Evolutionary conservation across 2,113 vertebrate genomes (phyloP).

Genomic region (Sinosuthora webbiana): DNA sequence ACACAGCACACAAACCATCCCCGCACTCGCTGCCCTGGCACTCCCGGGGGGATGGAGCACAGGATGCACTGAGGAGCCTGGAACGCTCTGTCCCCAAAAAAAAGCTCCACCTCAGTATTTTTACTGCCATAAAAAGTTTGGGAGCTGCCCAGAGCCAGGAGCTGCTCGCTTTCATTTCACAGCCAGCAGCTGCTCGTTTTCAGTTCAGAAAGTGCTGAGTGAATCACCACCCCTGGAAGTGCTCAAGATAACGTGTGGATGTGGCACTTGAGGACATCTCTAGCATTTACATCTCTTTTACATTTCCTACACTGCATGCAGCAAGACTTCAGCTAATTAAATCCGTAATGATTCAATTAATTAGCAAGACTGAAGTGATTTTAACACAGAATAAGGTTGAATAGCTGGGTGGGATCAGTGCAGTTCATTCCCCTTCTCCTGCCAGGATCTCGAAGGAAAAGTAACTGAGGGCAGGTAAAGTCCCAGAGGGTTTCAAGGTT

Average conservation of each 20-base stretch:
- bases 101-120: neutral
- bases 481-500: neutral
- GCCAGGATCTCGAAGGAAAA: neutral
- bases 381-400: neutral
- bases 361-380: neutral
- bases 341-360: neutral
- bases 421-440: neutral
- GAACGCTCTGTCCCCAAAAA: neutral
- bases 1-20: neutral
- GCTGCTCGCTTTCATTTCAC: neutral
- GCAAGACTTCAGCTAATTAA: neutral
- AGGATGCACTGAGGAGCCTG: neutral
- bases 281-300: neutral
- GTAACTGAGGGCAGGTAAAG: neutral
- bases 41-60: fast-evolving
- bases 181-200: neutral
- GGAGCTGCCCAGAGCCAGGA: neutral
- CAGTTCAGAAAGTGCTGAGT: neutral
- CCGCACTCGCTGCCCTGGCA: neutral
- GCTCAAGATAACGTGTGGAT: neutral
- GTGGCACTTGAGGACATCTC: neutral
- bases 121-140: neutral
- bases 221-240: neutral
- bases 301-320: neutral
- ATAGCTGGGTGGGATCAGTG: neutral